These are phyloP conservation scores for Apotomis capreana DNA, from an alignment of 2,888 invertebrate species.

Conservation along the genomic window DNA sequence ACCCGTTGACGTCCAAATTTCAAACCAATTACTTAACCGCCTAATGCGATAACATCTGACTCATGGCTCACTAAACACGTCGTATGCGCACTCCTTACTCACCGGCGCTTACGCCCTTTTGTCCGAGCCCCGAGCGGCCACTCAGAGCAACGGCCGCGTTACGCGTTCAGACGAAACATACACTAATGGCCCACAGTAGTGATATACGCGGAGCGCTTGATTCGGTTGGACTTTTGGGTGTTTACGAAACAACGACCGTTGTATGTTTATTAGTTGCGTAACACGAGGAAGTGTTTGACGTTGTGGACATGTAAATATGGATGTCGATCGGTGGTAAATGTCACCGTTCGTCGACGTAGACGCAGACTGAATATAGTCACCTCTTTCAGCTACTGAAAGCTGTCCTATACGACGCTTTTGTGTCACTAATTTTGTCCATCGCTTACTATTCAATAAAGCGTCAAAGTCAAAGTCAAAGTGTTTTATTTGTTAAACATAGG, in stretches of 20 bases:
- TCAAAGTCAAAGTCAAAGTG: too few relatives aligned
- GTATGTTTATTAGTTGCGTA: slow-evolving; percentile 37
- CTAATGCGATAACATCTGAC: slow-evolving; percentile 24
- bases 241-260: slow-evolving; percentile 30
- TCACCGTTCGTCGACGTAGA: neutral
- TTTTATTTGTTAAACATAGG: too few relatives aligned
- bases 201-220: neutral
- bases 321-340: neutral
- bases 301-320: slow-evolving; percentile 6
- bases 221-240: slow-evolving; percentile 4
- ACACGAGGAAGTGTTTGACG: slow-evolving; percentile 16
- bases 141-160: slow-evolving; percentile 20
- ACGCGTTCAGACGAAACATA: slow-evolving; percentile 1
- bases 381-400: too few relatives aligned
- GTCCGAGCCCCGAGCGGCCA: slow-evolving; percentile 11
- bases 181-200: neutral
- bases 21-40: slow-evolving; percentile 25
- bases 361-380: neutral
- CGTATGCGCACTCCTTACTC: neutral
- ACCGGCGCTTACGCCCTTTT: neutral
- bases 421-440: too few relatives aligned
- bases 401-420: too few relatives aligned
- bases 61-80: neutral
- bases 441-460: too few relatives aligned
- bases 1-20: slow-evolving; percentile 32